Conservation (phyloP, 2,888 invertebrate genomes). For the Nymphalis urticae region DNA sequence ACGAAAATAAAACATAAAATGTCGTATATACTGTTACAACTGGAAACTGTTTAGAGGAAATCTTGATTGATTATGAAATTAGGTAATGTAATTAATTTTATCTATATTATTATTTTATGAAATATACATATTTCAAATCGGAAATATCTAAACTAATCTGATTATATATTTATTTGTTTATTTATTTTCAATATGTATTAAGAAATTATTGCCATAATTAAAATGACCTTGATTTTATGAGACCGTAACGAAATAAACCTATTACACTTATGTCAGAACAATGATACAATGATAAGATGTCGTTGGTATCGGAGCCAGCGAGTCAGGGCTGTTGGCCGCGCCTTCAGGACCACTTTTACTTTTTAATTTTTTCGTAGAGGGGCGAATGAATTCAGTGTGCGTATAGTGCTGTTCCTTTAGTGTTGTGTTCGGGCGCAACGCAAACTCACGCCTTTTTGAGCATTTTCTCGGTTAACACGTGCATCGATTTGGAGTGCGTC, state of each 20-base stretch:
- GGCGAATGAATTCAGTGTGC: slow-evolving; percentile 42
- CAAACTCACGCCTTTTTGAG: slow-evolving; percentile 33
- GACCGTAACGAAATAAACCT: slow-evolving; percentile 27
- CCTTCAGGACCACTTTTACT: slow-evolving; percentile 78
- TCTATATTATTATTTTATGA: no score
- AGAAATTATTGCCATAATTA: slow-evolving; percentile 6
- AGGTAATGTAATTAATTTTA: no score
- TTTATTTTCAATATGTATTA: not conserved
- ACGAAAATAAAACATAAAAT: no score
- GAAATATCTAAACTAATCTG: not conserved
- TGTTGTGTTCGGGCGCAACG: slow-evolving; percentile 54
- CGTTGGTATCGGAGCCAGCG: slow-evolving; percentile 45
- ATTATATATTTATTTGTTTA: no score
- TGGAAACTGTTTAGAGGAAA: no score
- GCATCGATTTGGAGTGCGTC: slow-evolving; percentile 20
- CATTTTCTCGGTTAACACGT: slow-evolving; percentile 28
- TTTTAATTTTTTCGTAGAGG: slow-evolving; percentile 51
- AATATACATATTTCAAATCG: no score
- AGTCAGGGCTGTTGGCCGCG: slow-evolving; percentile 64
- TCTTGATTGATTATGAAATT: no score
- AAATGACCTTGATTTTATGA: slow-evolving; percentile 9
- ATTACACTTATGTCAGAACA: slow-evolving; percentile 52
- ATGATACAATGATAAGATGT: slow-evolving; percentile 46
- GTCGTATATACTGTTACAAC: no score
- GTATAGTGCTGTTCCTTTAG: slow-evolving; percentile 42